These are phyloP conservation scores for Pomacea canaliculata DNA, from an alignment of 2,888 invertebrate genomes.

Conservation along the genomic window DNA sequence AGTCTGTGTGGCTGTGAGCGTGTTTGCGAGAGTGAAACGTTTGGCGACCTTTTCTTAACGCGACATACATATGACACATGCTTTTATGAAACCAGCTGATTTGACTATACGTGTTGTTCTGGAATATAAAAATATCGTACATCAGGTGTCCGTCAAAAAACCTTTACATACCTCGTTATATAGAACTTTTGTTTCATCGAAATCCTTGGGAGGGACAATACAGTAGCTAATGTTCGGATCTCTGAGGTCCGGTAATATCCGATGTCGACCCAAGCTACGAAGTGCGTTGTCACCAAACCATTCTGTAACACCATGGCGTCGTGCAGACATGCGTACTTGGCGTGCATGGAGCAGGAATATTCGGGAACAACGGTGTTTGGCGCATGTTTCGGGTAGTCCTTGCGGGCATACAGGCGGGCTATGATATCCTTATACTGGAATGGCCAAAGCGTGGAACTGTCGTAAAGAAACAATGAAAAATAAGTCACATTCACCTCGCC, in stretches of 20 bases:
- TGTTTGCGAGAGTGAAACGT: too few species aligned
- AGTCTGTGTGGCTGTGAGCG: too few species aligned
- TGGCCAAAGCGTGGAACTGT: conserved; percentile 36
- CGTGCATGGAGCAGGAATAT: conserved; percentile 45
- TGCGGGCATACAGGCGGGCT: conserved; percentile 28
- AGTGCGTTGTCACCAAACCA: conserved; percentile 37
- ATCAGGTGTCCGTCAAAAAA: too few species aligned
- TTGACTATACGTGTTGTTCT: too few species aligned
- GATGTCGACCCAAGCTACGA: conserved; percentile 46
- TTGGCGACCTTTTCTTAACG: too few species aligned
- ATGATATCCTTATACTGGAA: conserved; percentile 36
- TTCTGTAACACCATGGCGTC: conserved; percentile 25
- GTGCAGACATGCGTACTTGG: conserved; percentile 43
- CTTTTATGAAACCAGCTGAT: too few species aligned
- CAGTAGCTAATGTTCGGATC: conserved; percentile 26
- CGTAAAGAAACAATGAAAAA: not conserved
- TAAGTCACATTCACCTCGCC: too few species aligned
- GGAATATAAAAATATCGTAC: too few species aligned
- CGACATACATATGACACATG: too few species aligned
- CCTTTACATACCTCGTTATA: not conserved
- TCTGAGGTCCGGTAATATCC: conserved; percentile 43
- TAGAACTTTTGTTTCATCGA: not conserved
- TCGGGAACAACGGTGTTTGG: conserved; percentile 48
- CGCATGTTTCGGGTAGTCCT: conserved; percentile 41
- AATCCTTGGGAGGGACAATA: conserved; percentile 7